Evolutionary conservation across 2,888 invertebrate genomes (phyloP).

Genomic region (Philhelius pedissequus): DNA sequence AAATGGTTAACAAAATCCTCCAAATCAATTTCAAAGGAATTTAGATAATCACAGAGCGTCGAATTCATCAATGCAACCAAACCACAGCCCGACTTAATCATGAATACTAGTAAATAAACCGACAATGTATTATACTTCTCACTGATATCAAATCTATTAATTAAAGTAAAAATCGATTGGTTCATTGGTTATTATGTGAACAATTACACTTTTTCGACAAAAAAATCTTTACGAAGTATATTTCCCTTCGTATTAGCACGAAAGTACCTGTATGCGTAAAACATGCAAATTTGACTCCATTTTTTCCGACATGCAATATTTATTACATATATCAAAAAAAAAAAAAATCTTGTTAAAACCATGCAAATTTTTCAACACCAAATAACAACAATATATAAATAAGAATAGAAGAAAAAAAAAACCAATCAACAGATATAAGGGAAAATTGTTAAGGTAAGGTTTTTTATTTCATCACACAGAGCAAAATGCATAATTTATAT

Average conservation of each 20-base stretch:
- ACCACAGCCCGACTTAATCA: not conserved
- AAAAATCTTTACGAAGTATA: not conserved
- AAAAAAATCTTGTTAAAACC: not conserved
- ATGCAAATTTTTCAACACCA: not conserved
- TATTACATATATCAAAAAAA: not conserved
- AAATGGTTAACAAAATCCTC: too few relatives aligned
- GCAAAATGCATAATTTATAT: constrained; percentile 32
- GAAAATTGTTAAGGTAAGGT: not conserved
- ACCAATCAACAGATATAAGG: not conserved
- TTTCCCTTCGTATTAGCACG: not conserved
- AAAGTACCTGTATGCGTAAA: not conserved
- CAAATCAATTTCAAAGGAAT: too few relatives aligned
- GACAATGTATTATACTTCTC: not conserved
- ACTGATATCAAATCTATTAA: not conserved
- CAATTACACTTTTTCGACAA: not conserved
- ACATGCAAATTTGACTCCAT: not conserved
- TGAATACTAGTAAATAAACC: too few relatives aligned
- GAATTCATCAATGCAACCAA: not conserved
- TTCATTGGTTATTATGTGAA: not conserved
- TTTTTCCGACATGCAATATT: not conserved
- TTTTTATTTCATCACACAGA: constrained; percentile 11
- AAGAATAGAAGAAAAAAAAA: not conserved
- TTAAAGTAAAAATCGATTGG: not conserved
- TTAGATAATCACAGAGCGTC: not conserved
- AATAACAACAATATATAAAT: not conserved